Conservation (phyloP, 2,113 vertebrate genomes). For the Python bivittatus region DNA sequence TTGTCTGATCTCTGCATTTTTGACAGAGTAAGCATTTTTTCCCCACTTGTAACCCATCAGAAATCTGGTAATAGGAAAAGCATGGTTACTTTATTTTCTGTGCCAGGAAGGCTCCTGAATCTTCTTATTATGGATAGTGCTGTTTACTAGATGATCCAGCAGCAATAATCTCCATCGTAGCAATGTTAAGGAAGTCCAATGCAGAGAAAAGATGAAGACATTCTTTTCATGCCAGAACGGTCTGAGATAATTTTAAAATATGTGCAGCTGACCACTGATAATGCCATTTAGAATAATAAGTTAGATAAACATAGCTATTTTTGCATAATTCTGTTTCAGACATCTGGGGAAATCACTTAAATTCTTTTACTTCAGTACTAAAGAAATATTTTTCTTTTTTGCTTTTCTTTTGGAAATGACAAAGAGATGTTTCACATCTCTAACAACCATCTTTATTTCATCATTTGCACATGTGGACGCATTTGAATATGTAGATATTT, state of each 20-base stretch:
- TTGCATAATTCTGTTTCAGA: constrained; percentile 3
- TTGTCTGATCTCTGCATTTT: neutral
- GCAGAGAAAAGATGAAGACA: neutral
- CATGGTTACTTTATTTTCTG: neutral
- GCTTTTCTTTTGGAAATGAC: neutral
- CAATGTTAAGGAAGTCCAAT: neutral
- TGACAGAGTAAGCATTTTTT: neutral
- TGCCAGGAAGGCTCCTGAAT: neutral
- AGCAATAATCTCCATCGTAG: neutral
- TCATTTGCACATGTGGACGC: neutral
- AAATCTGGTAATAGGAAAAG: neutral
- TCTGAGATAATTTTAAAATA: neutral
- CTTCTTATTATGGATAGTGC: neutral
- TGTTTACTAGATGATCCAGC: neutral
- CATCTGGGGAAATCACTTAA: neutral
- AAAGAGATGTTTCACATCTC: neutral
- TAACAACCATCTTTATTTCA: neutral
- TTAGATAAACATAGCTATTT: neutral
- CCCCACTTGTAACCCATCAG: neutral
- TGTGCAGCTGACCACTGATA: neutral
- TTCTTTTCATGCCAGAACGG: neutral
- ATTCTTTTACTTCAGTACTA: neutral
- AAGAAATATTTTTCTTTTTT: neutral
- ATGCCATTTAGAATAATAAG: neutral
- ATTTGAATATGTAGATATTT: neutral